A percentile compares a stretch with the other conserved stretches of the same genome.
Evolutionary conservation across 2,113 vertebrate species (phyloP).

Genomic region (Sebastes fasciatus): DNA sequence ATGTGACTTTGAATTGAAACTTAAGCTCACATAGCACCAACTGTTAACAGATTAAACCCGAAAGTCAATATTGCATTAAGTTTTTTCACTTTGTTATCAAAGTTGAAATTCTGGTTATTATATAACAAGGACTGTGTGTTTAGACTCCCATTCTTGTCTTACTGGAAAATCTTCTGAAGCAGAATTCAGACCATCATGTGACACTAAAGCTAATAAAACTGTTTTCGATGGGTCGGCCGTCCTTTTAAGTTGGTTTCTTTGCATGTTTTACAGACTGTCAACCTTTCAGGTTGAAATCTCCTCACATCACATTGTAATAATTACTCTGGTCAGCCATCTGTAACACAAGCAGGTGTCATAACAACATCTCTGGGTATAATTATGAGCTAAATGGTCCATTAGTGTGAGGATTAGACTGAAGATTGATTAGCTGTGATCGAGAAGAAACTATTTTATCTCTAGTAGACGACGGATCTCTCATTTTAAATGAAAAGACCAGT

Average conservation of each 20-base stretch:
- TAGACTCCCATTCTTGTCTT: slow-evolving; percentile 1
- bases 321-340: background rate
- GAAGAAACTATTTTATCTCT: too few relatives aligned
- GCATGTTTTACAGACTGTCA: background rate
- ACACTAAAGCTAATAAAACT: background rate
- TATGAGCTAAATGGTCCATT: background rate
- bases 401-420: background rate
- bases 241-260: background rate
- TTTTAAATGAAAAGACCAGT: background rate
- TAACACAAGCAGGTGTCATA: background rate
- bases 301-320: background rate
- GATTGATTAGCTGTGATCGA: background rate
- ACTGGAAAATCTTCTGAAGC: background rate
- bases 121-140: background rate
- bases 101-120: slow-evolving; percentile 4
- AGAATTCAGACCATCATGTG: slow-evolving; percentile 3
- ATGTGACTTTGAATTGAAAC: slow-evolving; percentile 14
- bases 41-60: background rate
- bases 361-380: background rate
- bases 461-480: background rate
- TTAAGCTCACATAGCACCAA: background rate
- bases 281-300: background rate
- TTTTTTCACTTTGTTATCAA: background rate
- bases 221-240: background rate
- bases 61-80: slow-evolving; percentile 8